phyloP scores from a whole-genome alignment of 1,140 invertebrate species.

The Reticulitermes speratus region DNA sequence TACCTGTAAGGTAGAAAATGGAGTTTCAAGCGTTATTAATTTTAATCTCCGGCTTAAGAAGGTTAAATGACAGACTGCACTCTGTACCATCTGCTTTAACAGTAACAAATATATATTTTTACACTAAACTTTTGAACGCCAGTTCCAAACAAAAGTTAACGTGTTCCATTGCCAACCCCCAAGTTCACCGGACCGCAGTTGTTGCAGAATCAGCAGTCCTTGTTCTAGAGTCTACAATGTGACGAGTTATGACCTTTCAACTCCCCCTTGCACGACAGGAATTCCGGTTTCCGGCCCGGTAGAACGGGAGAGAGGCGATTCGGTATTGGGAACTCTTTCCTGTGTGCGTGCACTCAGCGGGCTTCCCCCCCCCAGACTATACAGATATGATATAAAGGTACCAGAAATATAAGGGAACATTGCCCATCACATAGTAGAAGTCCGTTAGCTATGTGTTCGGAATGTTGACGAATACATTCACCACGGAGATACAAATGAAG shows the following conservation, averaged over 20 bases:
- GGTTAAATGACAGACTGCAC: too few species aligned
- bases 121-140: too few species aligned
- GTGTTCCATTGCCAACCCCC: too few species aligned
- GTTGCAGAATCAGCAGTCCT: neutral
- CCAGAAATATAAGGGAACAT: neutral
- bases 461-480: neutral
- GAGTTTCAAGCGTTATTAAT: too few species aligned
- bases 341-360: neutral
- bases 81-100: too few species aligned
- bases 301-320: neutral
- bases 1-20: too few species aligned
- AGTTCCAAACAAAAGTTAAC: too few species aligned
- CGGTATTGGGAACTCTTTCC: neutral
- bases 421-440: neutral
- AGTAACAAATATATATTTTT: too few species aligned
- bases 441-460: neutral
- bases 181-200: too few species aligned
- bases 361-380: neutral
- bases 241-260: slow-evolving; percentile 15
- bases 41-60: too few species aligned
- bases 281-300: neutral
- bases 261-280: neutral
- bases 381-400: neutral
- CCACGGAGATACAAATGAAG: too few species aligned
- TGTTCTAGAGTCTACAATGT: neutral